phyloP scores from a whole-genome alignment of 2,797 vertebrate species.

The Balearica regulorum region DNA sequence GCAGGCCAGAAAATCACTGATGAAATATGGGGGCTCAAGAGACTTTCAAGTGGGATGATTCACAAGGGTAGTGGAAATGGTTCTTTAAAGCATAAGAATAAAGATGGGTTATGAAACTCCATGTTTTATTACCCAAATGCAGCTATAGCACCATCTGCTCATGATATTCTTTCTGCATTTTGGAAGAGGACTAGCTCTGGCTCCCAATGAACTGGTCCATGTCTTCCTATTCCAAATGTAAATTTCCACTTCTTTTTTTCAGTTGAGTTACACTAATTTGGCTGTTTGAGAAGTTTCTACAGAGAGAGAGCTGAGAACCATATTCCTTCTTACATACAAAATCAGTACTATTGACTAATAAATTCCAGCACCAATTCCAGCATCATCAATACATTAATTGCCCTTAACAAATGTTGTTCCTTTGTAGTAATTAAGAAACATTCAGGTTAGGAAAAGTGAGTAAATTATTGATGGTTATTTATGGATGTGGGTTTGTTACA shows the following conservation, averaged over 20 bases:
- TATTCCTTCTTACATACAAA: neutral
- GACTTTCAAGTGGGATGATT: neutral
- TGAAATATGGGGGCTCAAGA: neutral
- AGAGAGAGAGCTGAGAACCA: neutral
- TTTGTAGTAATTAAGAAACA: neutral
- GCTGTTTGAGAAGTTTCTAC: neutral
- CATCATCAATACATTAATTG: neutral
- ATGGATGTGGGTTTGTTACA: neutral
- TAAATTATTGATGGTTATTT: neutral
- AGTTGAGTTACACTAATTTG: neutral
- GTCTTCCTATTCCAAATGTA: neutral
- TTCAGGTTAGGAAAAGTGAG: neutral
- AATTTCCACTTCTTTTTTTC: neutral
- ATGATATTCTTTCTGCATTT: neutral
- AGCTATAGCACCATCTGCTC: neutral
- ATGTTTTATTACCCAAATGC: neutral
- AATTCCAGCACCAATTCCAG: neutral
- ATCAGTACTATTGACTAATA: neutral
- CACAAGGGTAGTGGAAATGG: neutral
- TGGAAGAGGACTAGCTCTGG: neutral
- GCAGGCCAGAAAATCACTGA: neutral
- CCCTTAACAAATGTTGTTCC: neutral
- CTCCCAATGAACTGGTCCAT: neutral
- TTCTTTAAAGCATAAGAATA: neutral
- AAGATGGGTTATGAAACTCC: neutral